phyloP scores from a whole-genome alignment of 92 coral and sea anemone species.

The Phenganax marumi region DNA sequence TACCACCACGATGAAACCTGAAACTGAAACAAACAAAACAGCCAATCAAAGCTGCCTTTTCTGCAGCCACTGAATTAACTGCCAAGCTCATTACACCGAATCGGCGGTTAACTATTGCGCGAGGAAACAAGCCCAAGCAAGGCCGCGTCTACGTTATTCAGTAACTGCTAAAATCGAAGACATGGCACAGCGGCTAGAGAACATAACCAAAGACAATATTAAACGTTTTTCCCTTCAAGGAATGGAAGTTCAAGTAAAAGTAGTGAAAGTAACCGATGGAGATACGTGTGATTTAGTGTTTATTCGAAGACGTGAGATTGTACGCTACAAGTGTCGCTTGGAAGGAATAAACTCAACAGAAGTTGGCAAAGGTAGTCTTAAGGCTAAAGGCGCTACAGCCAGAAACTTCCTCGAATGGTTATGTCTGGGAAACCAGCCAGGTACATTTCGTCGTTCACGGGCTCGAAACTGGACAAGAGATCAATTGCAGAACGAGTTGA shows the following conservation, averaged over 20 bases:
- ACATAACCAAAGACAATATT: not conserved
- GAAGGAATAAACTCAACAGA: not conserved
- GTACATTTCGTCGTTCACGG: not conserved
- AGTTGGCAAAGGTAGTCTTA: not conserved
- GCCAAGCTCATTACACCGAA: too few relatives aligned
- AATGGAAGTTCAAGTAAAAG: not conserved
- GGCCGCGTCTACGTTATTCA: too few relatives aligned
- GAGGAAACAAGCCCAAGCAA: too few relatives aligned
- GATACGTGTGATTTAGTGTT: constrained; percentile 16
- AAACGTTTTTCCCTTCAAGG: not conserved
- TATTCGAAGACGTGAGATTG: not conserved
- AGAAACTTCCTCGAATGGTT: not conserved
- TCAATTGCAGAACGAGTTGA: not conserved
- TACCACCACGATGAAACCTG: too few relatives aligned
- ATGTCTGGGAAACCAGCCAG: not conserved
- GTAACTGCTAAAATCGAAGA: too few relatives aligned
- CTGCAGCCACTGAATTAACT: too few relatives aligned
- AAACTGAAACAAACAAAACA: too few relatives aligned
- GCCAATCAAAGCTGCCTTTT: too few relatives aligned
- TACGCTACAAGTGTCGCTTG: constrained; percentile 10
- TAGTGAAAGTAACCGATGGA: constrained; percentile 2
- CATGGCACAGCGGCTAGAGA: not conserved
- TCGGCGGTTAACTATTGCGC: too few relatives aligned
- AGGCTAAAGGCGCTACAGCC: not conserved
- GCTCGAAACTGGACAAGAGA: not conserved